These are phyloP conservation scores for Tachina grossa DNA, from an alignment of 2,888 invertebrate species.

Conservation along the genomic window DNA sequence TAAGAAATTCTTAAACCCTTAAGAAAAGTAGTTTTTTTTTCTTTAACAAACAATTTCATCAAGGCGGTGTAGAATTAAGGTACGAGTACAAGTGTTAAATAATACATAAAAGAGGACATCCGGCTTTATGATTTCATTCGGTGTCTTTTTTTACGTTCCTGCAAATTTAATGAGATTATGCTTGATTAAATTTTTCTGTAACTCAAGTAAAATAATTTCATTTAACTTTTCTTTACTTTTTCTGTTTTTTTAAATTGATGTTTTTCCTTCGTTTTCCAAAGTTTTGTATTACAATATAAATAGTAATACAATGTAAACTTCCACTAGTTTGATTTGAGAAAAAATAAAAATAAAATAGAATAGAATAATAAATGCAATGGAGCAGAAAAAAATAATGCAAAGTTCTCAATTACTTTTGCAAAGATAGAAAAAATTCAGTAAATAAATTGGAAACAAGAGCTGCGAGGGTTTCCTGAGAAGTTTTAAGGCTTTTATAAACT, in stretches of 20 bases:
- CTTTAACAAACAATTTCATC: background rate
- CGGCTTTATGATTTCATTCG: background rate
- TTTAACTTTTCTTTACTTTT: background rate
- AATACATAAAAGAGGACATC: background rate
- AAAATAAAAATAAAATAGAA: constrained; percentile 2
- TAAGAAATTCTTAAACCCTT: background rate
- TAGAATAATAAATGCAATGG: constrained; percentile 25
- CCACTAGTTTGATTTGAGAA: constrained; percentile 5
- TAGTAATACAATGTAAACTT: constrained; percentile 37
- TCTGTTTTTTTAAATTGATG: background rate
- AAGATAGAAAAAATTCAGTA: constrained; percentile 12
- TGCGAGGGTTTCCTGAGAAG: background rate
- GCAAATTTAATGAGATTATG: constrained; percentile 43
- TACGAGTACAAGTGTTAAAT: constrained; percentile 3
- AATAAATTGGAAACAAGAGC: background rate
- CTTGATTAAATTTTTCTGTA: constrained; percentile 53
- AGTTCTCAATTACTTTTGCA: constrained; percentile 45
- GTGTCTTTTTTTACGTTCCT: background rate
- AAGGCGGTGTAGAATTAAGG: background rate
- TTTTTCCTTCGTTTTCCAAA: background rate
- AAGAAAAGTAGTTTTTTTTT: background rate
- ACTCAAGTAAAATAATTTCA: constrained; percentile 23
- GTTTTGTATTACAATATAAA: constrained; percentile 43
- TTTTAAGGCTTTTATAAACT: background rate
- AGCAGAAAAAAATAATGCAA: constrained; percentile 46